Percentiles rank a stretch among this genome's conserved stretches.
Conservation (phyloP, 2,113 vertebrate species). For the Tetraodon nigroviridis region DNA sequence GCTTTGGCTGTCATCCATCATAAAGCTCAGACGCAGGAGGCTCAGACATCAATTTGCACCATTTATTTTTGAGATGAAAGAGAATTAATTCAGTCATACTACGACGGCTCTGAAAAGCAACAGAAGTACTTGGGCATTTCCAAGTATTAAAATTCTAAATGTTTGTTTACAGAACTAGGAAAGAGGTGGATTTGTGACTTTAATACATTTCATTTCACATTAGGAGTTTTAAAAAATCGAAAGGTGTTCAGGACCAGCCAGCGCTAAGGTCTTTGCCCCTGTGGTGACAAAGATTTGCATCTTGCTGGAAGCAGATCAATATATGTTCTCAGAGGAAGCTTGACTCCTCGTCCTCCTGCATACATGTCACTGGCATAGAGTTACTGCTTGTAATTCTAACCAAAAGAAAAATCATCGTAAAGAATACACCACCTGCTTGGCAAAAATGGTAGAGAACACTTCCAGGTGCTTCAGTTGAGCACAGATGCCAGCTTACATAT, state of each 20-base stretch:
- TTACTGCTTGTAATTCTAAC: too few relatives aligned
- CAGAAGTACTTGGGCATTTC: not conserved
- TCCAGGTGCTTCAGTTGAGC: slow-evolving; percentile 25
- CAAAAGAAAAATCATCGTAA: too few relatives aligned
- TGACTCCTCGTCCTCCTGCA: too few relatives aligned
- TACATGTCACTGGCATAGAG: too few relatives aligned
- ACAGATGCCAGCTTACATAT: slow-evolving; percentile 49
- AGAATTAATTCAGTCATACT: slow-evolving; percentile 30
- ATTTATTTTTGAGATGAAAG: slow-evolving; percentile 40
- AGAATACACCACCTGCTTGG: not conserved
- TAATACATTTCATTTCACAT: not conserved
- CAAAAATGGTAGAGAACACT: too few relatives aligned
- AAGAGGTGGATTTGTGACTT: not conserved
- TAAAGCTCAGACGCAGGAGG: slow-evolving; percentile 15
- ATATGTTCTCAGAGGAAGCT: slow-evolving; percentile 9
- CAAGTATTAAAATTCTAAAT: not conserved
- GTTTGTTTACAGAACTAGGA: not conserved
- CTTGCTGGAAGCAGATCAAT: slow-evolving; percentile 26
- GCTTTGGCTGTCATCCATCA: slow-evolving; percentile 37
- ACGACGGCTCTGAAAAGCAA: slow-evolving; percentile 6
- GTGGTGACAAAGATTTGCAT: slow-evolving; percentile 1
- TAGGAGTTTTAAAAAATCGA: slow-evolving; percentile 9
- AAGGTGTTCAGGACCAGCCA: slow-evolving; percentile 1
- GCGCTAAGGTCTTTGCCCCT: not conserved
- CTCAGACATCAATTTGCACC: slow-evolving; percentile 28